These are phyloP conservation scores for Drosophila imparisetae DNA, from an alignment of 2,888 invertebrate genomes.

Conservation along the genomic window DNA sequence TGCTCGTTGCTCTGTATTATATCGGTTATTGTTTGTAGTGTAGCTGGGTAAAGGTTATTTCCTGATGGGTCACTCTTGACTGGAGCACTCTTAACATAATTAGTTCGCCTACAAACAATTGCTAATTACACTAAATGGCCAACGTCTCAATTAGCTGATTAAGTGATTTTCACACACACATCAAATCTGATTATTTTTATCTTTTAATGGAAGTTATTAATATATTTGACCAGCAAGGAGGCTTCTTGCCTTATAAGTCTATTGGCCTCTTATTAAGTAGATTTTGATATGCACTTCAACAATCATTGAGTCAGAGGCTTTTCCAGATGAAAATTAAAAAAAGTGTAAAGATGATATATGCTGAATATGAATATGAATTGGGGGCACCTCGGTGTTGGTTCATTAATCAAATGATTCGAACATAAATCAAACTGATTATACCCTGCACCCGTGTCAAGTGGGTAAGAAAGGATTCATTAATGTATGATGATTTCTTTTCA, in stretches of 20 bases:
- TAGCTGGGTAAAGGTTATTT: neutral
- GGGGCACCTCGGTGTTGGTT: neutral
- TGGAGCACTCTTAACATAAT: neutral
- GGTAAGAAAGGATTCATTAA: neutral
- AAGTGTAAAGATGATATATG: neutral
- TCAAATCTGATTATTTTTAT: neutral
- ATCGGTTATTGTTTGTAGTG: neutral
- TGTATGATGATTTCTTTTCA: neutral
- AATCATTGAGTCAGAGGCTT: neutral
- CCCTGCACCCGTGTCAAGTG: neutral
- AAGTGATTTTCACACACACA: neutral
- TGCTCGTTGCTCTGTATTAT: neutral
- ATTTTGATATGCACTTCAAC: neutral
- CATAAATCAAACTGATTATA: conserved; percentile 38
- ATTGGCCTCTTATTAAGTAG: neutral
- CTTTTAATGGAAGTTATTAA: neutral
- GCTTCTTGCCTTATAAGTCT: neutral
- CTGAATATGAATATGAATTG: neutral
- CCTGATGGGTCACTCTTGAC: neutral
- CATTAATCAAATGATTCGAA: conserved; percentile 21
- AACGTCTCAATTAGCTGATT: neutral
- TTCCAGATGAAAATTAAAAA: neutral
- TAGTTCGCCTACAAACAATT: neutral
- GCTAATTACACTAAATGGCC: neutral
- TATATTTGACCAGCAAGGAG: neutral